A percentile compares a stretch with the other conserved stretches of the same genome.
These are phyloP conservation scores for Sitophilus oryzae DNA, from an alignment of 1,140 invertebrate species.

Conservation along the genomic window DNA sequence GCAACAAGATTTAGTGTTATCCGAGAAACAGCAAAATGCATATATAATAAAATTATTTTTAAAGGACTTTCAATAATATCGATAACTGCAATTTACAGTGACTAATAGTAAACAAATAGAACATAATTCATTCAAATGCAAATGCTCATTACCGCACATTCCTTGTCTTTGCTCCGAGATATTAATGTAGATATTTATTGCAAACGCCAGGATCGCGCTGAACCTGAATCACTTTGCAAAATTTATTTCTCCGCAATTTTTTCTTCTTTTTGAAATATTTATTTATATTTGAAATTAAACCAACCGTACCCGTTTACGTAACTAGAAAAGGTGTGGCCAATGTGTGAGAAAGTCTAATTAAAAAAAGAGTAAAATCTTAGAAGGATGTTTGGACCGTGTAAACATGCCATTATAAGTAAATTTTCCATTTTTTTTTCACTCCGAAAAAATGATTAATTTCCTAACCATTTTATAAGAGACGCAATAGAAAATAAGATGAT, in stretches of 20 bases:
- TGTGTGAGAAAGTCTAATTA: neutral
- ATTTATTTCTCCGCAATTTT: neutral
- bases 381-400: neutral
- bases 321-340: neutral
- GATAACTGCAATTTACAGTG: conserved; percentile 9
- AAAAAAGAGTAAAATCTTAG: neutral
- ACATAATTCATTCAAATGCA: conserved; percentile 15
- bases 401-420: neutral
- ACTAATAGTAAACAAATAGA: conserved; percentile 17
- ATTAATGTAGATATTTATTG: conserved; percentile 21
- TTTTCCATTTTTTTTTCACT: neutral
- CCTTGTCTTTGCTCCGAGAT: conserved; percentile 17
- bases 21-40: conserved; percentile 6
- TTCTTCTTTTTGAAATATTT: neutral
- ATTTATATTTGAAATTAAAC: neutral
- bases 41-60: conserved; percentile 13
- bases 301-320: neutral
- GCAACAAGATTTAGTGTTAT: conserved; percentile 16
- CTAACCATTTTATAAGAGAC: too few species aligned
- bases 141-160: conserved; percentile 19
- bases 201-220: conserved; percentile 12
- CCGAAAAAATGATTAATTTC: too few species aligned
- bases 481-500: neutral
- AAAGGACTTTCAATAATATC: conserved; percentile 16
- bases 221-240: conserved; percentile 21